Conservation (phyloP, 1,140 invertebrate species). For the Leguminivora glycinivorella region DNA sequence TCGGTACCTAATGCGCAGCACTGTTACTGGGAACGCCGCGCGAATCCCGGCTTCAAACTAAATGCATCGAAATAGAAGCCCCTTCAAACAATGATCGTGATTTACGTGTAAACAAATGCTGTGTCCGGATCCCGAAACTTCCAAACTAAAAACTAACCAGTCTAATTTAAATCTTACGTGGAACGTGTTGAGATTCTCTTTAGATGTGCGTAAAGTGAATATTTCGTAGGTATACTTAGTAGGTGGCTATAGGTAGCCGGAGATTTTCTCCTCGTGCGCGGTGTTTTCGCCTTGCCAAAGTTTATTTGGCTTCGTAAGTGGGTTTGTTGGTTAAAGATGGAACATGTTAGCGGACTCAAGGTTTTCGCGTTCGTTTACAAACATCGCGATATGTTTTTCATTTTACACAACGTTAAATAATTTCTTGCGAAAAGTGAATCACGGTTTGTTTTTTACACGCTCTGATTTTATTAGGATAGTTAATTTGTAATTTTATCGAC, state of each 20-base stretch:
- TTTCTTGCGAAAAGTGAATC: conserved; percentile 51
- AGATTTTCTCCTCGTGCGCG: conserved; percentile 53
- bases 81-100: conserved; percentile 75
- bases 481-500: too few relatives aligned
- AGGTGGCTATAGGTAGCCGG: conserved; percentile 36
- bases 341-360: conserved; percentile 67
- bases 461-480: too few relatives aligned
- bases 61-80: conserved; percentile 74
- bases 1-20: conserved; percentile 15
- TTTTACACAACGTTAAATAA: conserved; percentile 66
- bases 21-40: conserved; percentile 59
- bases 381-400: conserved; percentile 66
- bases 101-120: conserved; percentile 72
- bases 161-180: neutral
- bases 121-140: conserved; percentile 56
- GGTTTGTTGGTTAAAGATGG: conserved; percentile 51
- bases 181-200: neutral
- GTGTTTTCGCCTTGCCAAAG: conserved; percentile 51
- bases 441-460: conserved; percentile 16
- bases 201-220: neutral
- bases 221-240: neutral
- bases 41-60: conserved; percentile 57
- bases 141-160: conserved; percentile 33
- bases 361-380: conserved; percentile 68
- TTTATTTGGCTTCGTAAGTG: conserved; percentile 54